Evolutionary conservation across 2,888 invertebrate genomes (phyloP).

Genomic region (Tetheella fluctuosa): DNA sequence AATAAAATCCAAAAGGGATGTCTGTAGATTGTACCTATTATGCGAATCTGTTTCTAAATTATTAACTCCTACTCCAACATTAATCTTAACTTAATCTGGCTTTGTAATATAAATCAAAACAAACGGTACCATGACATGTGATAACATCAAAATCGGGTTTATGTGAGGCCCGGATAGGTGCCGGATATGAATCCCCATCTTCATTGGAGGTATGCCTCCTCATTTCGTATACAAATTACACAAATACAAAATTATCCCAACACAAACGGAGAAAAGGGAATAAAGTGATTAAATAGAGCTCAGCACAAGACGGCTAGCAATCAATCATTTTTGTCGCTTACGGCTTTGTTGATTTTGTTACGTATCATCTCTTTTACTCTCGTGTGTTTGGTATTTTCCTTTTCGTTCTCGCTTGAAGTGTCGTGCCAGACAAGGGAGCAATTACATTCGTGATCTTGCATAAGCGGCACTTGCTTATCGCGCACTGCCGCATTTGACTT

Average conservation of each 20-base stretch:
- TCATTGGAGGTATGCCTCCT: constrained; percentile 69
- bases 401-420: constrained; percentile 81
- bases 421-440: constrained; percentile 84
- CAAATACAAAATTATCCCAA: constrained; percentile 83
- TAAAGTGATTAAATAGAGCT: constrained; percentile 86
- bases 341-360: constrained; percentile 70
- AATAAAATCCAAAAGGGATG: background rate
- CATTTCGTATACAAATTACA: constrained; percentile 83
- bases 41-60: constrained; percentile 1
- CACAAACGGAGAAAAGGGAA: constrained; percentile 85
- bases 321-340: constrained; percentile 85
- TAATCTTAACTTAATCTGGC: constrained; percentile 51
- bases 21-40: background rate
- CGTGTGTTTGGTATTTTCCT: constrained; percentile 38
- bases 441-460: constrained; percentile 86
- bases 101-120: constrained; percentile 56
- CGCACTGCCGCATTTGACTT: constrained; percentile 81
- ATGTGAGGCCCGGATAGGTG: constrained; percentile 60
- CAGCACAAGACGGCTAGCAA: constrained; percentile 83
- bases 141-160: constrained; percentile 70
- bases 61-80: constrained; percentile 19
- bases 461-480: constrained; percentile 84
- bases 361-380: constrained; percentile 59
- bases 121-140: constrained; percentile 62
- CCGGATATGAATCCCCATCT: constrained; percentile 74